phyloP scores from a whole-genome alignment of 1,140 invertebrate species.

The Lasaia peninsularis region DNA sequence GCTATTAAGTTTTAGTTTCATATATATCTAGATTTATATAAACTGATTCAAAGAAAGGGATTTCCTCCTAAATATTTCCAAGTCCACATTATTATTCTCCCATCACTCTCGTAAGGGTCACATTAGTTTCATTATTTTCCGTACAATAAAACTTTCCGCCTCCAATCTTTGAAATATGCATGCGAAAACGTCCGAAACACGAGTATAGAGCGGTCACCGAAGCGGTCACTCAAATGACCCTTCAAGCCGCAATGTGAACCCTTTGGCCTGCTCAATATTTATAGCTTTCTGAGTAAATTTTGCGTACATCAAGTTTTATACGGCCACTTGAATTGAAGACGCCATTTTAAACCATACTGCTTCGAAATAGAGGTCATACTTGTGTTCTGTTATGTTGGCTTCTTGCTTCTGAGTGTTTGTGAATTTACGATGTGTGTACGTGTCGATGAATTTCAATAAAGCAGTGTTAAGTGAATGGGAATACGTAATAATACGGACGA shows the following conservation, averaged over 20 bases:
- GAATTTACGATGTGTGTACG: slow-evolving; percentile 28
- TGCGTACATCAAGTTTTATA: slow-evolving; percentile 22
- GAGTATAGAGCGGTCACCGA: slow-evolving; percentile 31
- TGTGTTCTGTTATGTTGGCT: slow-evolving; percentile 13
- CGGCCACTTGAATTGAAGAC: neutral
- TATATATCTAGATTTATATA: too few relatives aligned
- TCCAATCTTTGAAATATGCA: slow-evolving; percentile 35
- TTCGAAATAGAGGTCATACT: neutral
- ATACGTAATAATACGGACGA: too few relatives aligned
- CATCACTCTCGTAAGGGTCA: neutral
- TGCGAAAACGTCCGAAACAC: slow-evolving; percentile 33
- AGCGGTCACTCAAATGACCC: slow-evolving; percentile 53
- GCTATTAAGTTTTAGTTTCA: too few relatives aligned
- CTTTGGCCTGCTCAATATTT: slow-evolving; percentile 59
- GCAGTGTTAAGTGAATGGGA: neutral
- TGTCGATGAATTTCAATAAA: slow-evolving; percentile 40
- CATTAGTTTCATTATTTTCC: slow-evolving; percentile 6
- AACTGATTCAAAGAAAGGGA: neutral
- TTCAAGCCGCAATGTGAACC: slow-evolving; percentile 41
- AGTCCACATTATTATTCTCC: neutral
- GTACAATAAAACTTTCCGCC: slow-evolving; percentile 5
- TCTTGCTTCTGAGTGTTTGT: slow-evolving; percentile 35
- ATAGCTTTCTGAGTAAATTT: slow-evolving; percentile 49
- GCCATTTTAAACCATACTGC: slow-evolving; percentile 18
- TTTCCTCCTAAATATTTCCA: neutral